Base-by-base conservation (phyloP, 2,797 vertebrate genomes). In the Capromys pilorides region DNA sequence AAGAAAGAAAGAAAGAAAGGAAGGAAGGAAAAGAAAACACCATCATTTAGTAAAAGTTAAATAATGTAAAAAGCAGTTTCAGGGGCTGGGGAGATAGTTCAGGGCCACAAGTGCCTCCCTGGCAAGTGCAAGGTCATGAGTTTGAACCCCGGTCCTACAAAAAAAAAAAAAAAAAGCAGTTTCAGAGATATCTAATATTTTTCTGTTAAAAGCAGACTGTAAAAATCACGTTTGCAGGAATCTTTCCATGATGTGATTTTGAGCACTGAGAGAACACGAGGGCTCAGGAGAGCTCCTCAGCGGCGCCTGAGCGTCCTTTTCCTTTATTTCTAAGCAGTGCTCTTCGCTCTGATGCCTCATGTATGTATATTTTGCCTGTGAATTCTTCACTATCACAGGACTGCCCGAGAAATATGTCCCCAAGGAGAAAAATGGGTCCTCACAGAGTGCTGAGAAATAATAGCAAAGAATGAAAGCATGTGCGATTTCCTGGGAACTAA, bases 381-480 rank as follows among this genome's bases (percentile, higher is more conserved):
- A 95, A 86, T 96, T 88, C 41, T 89, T 96, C 88, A 93, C 28
- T 66, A 0, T 87, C 73, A 86, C 59, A 92, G 59, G 36, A 81
- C 69, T 88, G 83, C 87, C 45, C 81, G 64, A 73, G 93, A 92
- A 66, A 61, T 86, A 26, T 33, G 51, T 79, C 89, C 49, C 51
- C 61, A 45, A 36, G 62, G 80, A 92, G 92, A 86, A 92, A 92
- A 86, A 59, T 64, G 49, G 71, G 26, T 91, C 33, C 28, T 88
- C 24, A 67, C 64, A 94, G 77, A 78, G 64, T 39, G 18, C 36
- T 79, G 77, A 92, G 49, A 93, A 91, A 67, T 54, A 26, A 67
- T n/a, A n/a, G n/a, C 80, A 75, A 66, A 79, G 39, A 84, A n/a
- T 8, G 62, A 78, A 73, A 90, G 26, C n/a, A 19, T 33, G 41